Evolutionary conservation across 30 jellyfish, hydroid and myxozoan genomes (phyloP), one percentile per base, ranked within the genome.

Genomic region (Cassiopea andromeda): DNA sequence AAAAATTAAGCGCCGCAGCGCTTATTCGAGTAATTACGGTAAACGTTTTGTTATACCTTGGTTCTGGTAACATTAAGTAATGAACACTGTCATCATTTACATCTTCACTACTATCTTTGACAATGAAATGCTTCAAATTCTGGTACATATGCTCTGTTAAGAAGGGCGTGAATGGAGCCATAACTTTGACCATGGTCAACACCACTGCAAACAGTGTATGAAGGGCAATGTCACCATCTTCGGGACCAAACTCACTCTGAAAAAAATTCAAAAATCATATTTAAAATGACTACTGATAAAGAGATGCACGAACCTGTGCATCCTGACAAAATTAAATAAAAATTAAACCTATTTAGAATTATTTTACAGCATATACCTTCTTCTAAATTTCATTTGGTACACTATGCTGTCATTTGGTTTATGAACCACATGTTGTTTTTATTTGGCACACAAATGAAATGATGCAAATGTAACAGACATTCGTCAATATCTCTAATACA

Each of bases 111-210:
- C 61, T 75, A 0, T 89, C 96, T 43, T 91, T 89, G 6, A 82
- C 88, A 44, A 91, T 82, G 78, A 83, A 96, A 60, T 90, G 92
- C 85, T 79, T 89, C 87, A 96, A 76, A 85, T 96, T 92, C 76
- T 92, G 98, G 87, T 92, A 96, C 94, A 92, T 92, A 85, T 96
- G 94, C 59, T 96, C 99, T 15, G 98, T 92, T 38, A 96, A 75
- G 83, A 92, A 96, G 1, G 99, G 99, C 79, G 98, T 89, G 82
- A 93, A 90, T 3, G 99, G 99, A 8, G 98, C 91, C 97, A 90
- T 85, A 48, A 89, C 96, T 76, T 80, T 75, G 18, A 90, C 97
- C 95, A 96, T 57, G 0, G 98, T 87, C 18, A 77, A 82, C 48
- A 92, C 97, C 45, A 92, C 98, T 15, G 94, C 77, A 73, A 88